Evolutionary conservation across 2,888 invertebrate species (phyloP).

Genomic region (Leucophenga montana): DNA sequence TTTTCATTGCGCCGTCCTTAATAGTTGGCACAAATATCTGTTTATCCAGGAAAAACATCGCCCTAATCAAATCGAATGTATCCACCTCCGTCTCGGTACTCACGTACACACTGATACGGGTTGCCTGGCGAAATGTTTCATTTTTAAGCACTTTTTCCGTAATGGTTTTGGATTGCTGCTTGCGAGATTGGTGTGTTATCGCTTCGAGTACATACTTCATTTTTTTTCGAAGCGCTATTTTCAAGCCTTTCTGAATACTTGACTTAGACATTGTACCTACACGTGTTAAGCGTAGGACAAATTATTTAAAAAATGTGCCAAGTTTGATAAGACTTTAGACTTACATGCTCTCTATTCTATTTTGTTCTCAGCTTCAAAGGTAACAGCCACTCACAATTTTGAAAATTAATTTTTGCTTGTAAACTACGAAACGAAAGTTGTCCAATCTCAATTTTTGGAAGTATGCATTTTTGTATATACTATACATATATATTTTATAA

Average conservation of each 20-base stretch:
- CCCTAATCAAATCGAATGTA: constrained; percentile 78
- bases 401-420: no score
- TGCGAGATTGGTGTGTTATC: constrained; percentile 72
- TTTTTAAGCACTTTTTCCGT: constrained; percentile 75
- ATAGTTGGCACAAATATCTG: constrained; percentile 87
- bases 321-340: no score
- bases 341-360: no score
- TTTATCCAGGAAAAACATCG: constrained; percentile 76
- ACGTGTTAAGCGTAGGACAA: no score
- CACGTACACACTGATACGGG: constrained; percentile 82
- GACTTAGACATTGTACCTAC: constrained; percentile 54
- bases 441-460: no score
- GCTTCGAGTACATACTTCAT: constrained; percentile 72
- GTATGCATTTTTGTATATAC: no score
- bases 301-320: no score
- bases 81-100: constrained; percentile 82
- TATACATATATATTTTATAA: no score
- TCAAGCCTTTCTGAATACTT: constrained; percentile 69
- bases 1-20: constrained; percentile 84
- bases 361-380: no score
- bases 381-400: no score
- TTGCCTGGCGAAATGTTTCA: constrained; percentile 75
- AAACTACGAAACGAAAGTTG: no score
- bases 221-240: constrained; percentile 74
- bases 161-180: constrained; percentile 74